Evolutionary conservation across 2,113 vertebrate genomes (phyloP).

Genomic region (Serilophus lunatus): DNA sequence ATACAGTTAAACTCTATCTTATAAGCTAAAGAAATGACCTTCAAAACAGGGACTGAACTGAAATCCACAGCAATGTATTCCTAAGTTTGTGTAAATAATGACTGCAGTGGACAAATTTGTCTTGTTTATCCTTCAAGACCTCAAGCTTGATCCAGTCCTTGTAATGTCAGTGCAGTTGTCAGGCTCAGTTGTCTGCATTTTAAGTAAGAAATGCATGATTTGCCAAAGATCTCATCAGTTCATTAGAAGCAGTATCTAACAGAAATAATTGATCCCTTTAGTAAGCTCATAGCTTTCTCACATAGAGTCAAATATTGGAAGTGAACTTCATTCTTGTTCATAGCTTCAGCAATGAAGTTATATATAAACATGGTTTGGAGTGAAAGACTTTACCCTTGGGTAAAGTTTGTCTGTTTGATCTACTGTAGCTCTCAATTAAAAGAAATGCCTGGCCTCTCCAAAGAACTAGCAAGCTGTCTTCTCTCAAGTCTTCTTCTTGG

Average conservation of each 20-base stretch:
- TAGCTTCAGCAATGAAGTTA: background rate
- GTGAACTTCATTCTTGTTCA: background rate
- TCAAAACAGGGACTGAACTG: background rate
- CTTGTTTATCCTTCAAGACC: background rate
- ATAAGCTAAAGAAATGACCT: background rate
- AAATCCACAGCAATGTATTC: background rate
- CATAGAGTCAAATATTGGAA: background rate
- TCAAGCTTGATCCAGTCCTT: background rate
- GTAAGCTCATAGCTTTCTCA: background rate
- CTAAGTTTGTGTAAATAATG: background rate
- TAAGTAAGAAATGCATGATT: background rate
- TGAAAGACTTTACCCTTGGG: background rate
- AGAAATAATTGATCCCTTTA: background rate
- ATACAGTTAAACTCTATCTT: background rate
- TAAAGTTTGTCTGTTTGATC: background rate
- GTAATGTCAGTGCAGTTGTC: background rate
- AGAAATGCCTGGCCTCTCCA: background rate
- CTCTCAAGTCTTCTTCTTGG: background rate
- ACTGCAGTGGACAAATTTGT: background rate
- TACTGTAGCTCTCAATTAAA: background rate
- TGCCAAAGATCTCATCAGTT: background rate
- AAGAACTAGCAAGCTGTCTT: background rate
- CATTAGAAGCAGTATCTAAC: background rate
- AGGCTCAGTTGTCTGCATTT: background rate
- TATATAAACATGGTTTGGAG: background rate